Base-by-base conservation (phyloP, 2,888 invertebrate species). In the Hypomecis punctinalis region DNA sequence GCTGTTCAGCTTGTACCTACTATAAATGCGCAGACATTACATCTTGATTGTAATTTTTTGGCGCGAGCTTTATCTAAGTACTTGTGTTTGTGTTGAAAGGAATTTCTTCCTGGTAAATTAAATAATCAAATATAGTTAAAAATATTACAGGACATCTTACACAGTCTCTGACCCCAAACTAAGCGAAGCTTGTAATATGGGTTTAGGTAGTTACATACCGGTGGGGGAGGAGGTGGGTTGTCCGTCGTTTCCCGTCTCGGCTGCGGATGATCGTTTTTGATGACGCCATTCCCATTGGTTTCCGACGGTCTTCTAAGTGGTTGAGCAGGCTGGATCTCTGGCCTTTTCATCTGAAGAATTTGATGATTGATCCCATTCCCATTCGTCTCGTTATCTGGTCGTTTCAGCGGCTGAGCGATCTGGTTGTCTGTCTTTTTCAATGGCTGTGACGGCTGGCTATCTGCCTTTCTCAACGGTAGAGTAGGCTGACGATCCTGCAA, bases 201-300 rank as follows among this genome's bases (percentile, higher is more conserved):
- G 7, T 49, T 10, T 8, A 6, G 5, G n/a, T 3, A 35, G n/a
- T 7, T 36, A 36, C 54, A 6, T 85, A 95, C 95, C 65, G 95
- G 95, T 58, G 95, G 95, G 48, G 95, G 95, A 33, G 95, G 95
- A 23, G 95, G 95, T 42, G 94, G 94, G 64, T 86, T 84, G 60
- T 89, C 88, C 39, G 81, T 75, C 36, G 79, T 70, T 69, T 83
- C 86, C 64, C 74, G 77, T 61, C 81, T 81, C 23, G 76, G 74
- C 53, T 79, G 75, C 35, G 67, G 61, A 52, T 79, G 76, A 58
- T 81, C 77, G 52, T 75, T 83, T 56, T 68, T 70, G 40, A 48
- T 40, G 2, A 66, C 47, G 10, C 62, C 66, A 59, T 70, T 68
- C 9, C 52, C 65, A 37, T 63, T 63, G 9, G 45, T 49, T 23